A percentile compares a stretch with the other conserved stretches of the same genome.
Evolutionary conservation across 2,888 invertebrate species (phyloP).

Genomic region (Cataglyphis altisquamis): DNA sequence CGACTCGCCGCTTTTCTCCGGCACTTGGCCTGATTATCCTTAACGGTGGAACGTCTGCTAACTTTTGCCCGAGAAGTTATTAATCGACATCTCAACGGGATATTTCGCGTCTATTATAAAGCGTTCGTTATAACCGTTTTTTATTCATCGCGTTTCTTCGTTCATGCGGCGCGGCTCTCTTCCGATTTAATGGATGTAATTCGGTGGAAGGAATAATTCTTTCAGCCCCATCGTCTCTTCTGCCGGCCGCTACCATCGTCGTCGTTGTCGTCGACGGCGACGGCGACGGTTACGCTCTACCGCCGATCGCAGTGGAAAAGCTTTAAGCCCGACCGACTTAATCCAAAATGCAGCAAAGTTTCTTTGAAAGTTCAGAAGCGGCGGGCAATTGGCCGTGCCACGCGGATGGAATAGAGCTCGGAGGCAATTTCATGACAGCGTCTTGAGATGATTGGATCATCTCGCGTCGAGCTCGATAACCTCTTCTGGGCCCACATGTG

Average conservation of each 20-base stretch:
- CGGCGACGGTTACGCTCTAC: conserved; percentile 68
- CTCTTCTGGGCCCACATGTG: conserved; percentile 68
- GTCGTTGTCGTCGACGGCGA: conserved; percentile 3
- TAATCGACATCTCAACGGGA: conserved; percentile 50
- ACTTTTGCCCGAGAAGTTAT: conserved; percentile 56
- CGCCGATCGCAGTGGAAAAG: conserved; percentile 66
- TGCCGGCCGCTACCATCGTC: conserved; percentile 26
- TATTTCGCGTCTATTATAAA: conserved; percentile 56
- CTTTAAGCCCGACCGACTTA: conserved; percentile 75
- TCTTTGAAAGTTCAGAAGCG: conserved; percentile 76
- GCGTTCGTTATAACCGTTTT: conserved; percentile 48
- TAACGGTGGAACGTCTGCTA: conserved; percentile 45
- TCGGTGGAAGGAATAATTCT: conserved; percentile 68
- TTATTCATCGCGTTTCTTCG: conserved; percentile 40
- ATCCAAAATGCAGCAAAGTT: conserved; percentile 83
- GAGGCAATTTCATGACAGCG: conserved; percentile 84
- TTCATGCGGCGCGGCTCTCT: conserved; percentile 43
- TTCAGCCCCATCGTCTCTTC: conserved; percentile 68
- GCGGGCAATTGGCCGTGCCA: conserved; percentile 82
- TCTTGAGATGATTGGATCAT: conserved; percentile 85
- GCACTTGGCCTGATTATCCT: conserved; percentile 48
- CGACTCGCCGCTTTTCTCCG: conserved; percentile 17
- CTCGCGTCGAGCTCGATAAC: conserved; percentile 81
- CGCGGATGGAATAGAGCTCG: conserved; percentile 82
- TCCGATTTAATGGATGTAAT: conserved; percentile 63